phyloP scores from a whole-genome alignment of 2,797 vertebrate genomes.

The Hapalemur alaotrensis region DNA sequence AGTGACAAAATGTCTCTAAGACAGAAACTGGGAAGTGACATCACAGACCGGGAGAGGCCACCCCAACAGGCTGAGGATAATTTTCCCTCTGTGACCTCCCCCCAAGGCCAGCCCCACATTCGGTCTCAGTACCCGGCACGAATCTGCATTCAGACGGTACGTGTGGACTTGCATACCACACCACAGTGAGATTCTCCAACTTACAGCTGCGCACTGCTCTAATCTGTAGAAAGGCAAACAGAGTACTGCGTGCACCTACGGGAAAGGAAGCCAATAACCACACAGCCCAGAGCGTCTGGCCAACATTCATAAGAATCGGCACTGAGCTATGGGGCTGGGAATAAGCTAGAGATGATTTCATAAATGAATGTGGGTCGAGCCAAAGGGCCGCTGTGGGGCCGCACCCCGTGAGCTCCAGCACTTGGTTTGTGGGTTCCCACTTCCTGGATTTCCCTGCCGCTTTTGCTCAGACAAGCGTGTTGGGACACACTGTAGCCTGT shows the following conservation, averaged over 20 bases:
- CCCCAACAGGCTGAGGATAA: not conserved
- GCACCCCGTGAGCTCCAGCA: not conserved
- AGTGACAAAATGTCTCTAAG: not conserved
- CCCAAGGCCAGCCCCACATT: fast-evolving
- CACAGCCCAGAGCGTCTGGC: not conserved
- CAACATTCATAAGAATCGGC: not conserved
- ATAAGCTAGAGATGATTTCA: not conserved
- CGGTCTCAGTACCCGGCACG: not conserved
- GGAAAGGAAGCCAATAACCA: not conserved
- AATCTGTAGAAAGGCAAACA: not conserved
- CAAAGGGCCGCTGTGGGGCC: not conserved
- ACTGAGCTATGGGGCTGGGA: not conserved
- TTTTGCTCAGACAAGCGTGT: not conserved
- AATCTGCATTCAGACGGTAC: not conserved
- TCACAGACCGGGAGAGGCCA: fast-evolving
- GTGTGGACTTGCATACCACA: fast-evolving
- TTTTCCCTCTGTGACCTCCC: too few relatives aligned
- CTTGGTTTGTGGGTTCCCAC: not conserved
- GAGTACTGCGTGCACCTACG: not conserved
- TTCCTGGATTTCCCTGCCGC: not conserved
- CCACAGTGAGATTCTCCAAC: not conserved
- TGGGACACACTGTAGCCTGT: fast-evolving
- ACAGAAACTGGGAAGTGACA: not conserved
- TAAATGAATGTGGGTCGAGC: not conserved
- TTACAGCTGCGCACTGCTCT: fast-evolving